Base-by-base conservation (phyloP, 2,113 vertebrate genomes). In the Corynorhinus townsendii region DNA sequence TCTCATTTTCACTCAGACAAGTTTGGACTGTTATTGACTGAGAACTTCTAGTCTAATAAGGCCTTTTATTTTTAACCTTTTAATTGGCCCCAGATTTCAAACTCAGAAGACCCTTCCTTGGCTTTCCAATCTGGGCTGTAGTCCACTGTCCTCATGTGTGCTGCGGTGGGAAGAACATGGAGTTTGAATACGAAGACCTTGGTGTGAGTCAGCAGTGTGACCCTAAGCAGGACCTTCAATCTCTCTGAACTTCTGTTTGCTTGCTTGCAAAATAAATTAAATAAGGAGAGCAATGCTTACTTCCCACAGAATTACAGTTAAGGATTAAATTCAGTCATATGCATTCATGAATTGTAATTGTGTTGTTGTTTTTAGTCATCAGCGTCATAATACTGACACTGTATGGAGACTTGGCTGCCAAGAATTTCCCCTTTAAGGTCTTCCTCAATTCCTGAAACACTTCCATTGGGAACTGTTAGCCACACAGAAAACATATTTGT, bases 1-100 rank as follows among this genome's bases (percentile, higher is more conserved):
- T 96, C 92, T 92, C 81, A 96, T 96, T 96, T 96, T 81, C 33
- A 30, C 68, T 92, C 91, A 64, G 62, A 95, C 81, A 40, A 75
- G 19, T 79, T 62, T 45, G 26, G 38, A 62, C 33, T 66, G 49
- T 33, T 81, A 14, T 72, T 84, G 71, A 81, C 93, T 59, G 52
- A 81, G 66, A 86, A 66, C 38, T 76, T 93, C n/a, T 76, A 71
- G 56, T 35, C n/a, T 91, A 91, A 84, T 89, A 33, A 88, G 11
- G 4, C n/a, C 69, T 91, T 90, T 93, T 87, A 59, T 76, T 92
- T 90, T 86, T 90, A 90, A 85, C 33, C 28, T 59, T 80, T 73
- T 91, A 62, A 68, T 84, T 79, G n/a, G 45, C 85, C 28, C 85
- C 76, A 3, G 85, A 30, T 81, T 87, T 72, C 52, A 79, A 24